These are phyloP conservation scores for Notolabrus celidotus DNA, from an alignment of 2,797 vertebrate genomes.

Conservation along the genomic window DNA sequence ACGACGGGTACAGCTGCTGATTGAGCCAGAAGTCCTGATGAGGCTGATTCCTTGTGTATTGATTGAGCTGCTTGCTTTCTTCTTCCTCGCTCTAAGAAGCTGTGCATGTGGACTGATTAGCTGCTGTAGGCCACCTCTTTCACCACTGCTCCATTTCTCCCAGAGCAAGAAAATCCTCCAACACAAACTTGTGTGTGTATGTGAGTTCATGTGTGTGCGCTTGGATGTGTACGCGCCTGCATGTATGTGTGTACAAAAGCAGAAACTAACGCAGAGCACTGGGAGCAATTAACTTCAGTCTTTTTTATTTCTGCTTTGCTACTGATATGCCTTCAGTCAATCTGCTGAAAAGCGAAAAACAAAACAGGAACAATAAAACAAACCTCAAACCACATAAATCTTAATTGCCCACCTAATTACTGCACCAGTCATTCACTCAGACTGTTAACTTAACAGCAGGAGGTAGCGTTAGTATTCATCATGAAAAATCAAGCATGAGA, in stretches of 20 bases:
- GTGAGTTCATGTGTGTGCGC: conserved; percentile 6
- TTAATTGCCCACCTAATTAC: conserved; percentile 73
- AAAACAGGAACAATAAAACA: conserved; percentile 73
- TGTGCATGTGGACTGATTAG: conserved; percentile 76
- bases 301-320: conserved; percentile 59
- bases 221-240: neutral
- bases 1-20: conserved; percentile 68
- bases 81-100: conserved; percentile 69
- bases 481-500: conserved; percentile 62
- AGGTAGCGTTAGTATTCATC: conserved; percentile 49
- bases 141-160: conserved; percentile 53
- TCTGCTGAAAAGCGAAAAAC: conserved; percentile 69
- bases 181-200: conserved; percentile 37
- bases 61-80: conserved; percentile 75
- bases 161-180: conserved; percentile 46
- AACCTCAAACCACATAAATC: conserved; percentile 70
- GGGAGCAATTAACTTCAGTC: conserved; percentile 81
- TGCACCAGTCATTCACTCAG: conserved; percentile 50
- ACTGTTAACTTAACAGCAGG: conserved; percentile 51
- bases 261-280: conserved; percentile 69
- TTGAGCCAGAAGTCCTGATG: conserved; percentile 75
- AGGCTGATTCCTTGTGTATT: conserved; percentile 76
- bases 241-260: conserved; percentile 35
- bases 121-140: conserved; percentile 71
- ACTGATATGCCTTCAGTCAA: conserved; percentile 68